Evolutionary conservation across 2,888 invertebrate species (phyloP).

Genomic region (Dusona sp.): DNA sequence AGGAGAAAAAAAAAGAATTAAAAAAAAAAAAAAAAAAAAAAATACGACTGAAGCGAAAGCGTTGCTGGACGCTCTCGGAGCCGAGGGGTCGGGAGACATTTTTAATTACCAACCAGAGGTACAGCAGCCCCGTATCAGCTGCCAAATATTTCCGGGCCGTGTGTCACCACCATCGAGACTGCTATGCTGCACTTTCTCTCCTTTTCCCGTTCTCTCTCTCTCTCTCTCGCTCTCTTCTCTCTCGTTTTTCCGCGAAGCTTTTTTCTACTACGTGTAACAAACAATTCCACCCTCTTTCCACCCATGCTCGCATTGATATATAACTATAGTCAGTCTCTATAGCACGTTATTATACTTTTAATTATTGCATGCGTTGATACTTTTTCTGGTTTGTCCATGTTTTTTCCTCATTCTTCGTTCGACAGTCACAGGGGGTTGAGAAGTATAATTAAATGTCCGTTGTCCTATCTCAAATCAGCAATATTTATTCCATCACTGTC

Average conservation of each 20-base stretch:
- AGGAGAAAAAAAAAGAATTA: slow-evolving; percentile 61
- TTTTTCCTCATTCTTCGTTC: slow-evolving; percentile 38
- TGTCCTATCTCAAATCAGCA: neutral
- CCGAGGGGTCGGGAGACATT: slow-evolving; percentile 81
- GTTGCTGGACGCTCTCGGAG: slow-evolving; percentile 52
- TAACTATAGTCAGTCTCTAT: slow-evolving; percentile 35
- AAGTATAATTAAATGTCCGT: slow-evolving; percentile 52
- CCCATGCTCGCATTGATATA: neutral
- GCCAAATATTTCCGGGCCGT: slow-evolving; percentile 83
- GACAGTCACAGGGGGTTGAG: slow-evolving; percentile 33
- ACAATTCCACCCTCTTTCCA: slow-evolving; percentile 31
- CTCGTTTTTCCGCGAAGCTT: slow-evolving; percentile 47
- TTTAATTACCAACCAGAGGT: slow-evolving; percentile 84
- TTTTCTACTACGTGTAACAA: slow-evolving; percentile 55
- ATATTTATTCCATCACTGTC: slow-evolving; percentile 27
- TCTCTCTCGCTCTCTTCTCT: slow-evolving; percentile 57
- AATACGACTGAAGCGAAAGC: slow-evolving; percentile 57
- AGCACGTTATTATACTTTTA: slow-evolving; percentile 67
- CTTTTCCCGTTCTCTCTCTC: slow-evolving; percentile 60
- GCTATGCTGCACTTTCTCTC: slow-evolving; percentile 44
- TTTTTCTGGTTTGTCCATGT: slow-evolving; percentile 28
- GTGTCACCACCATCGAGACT: slow-evolving; percentile 76
- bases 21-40: slow-evolving; percentile 54
- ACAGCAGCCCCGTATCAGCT: slow-evolving; percentile 81
- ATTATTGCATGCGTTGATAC: slow-evolving; percentile 58